Evolutionary conservation across 2,888 invertebrate species (phyloP).

Genomic region (Hydrotaea cyrtoneurina): DNA sequence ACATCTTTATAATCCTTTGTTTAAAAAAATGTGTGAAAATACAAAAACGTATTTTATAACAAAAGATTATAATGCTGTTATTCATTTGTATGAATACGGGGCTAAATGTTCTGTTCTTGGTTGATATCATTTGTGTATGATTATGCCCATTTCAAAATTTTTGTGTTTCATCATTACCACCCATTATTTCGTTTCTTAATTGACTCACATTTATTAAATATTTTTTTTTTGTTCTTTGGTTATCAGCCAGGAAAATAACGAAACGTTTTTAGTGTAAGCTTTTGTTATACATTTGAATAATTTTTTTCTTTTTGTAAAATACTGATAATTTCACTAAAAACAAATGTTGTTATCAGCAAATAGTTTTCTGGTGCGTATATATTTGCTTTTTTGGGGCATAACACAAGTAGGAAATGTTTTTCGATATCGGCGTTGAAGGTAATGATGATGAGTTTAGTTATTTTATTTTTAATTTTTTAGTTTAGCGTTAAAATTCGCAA

Average conservation of each 20-base stretch:
- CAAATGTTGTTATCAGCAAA: background rate
- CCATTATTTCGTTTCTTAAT: constrained; percentile 49
- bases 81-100: no score
- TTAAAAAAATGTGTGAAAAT: no score
- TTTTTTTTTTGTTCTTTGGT: constrained; percentile 26
- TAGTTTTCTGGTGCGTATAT: constrained; percentile 34
- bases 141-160: background rate
- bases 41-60: no score
- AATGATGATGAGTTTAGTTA: no score
- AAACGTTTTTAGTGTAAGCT: constrained; percentile 1
- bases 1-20: no score
- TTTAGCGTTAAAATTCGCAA: background rate
- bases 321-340: constrained; percentile 54
- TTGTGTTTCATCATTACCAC: constrained; percentile 45
- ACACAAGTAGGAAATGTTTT: constrained; percentile 18
- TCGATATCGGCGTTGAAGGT: no score
- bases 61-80: no score
- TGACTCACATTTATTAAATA: constrained; percentile 2
- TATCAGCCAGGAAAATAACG: constrained; percentile 47
- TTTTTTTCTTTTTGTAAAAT: constrained; percentile 46
- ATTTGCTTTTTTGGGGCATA: constrained; percentile 17
- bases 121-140: constrained; percentile 1
- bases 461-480: no score
- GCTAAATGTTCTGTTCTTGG: constrained; percentile 10
- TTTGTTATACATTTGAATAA: constrained; percentile 46